Conservation (phyloP, 2,888 invertebrate genomes). For the Plutella xylostella region DNA sequence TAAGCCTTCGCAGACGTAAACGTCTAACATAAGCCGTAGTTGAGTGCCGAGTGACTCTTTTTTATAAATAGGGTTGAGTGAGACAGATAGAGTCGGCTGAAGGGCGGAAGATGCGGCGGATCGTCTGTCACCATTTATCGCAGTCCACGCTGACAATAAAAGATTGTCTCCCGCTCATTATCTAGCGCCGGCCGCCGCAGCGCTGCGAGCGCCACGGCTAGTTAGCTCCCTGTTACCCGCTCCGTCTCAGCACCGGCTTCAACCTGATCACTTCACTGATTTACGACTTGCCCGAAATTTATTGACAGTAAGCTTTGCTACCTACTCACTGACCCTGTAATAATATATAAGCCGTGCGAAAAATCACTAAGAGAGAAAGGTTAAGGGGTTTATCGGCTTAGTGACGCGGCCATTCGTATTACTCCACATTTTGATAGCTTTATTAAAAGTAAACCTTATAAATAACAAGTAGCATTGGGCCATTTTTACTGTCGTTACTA, state of each 20-base stretch:
- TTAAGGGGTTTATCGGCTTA: no score
- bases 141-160: constrained; percentile 54
- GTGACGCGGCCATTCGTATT: no score
- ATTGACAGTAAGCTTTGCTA: constrained; percentile 16
- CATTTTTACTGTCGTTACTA: no score
- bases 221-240: constrained; percentile 37
- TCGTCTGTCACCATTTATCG: constrained; percentile 63
- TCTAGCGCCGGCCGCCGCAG: constrained; percentile 21
- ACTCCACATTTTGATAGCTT: no score
- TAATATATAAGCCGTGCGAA: not conserved
- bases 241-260: constrained; percentile 19
- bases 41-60: constrained; percentile 26
- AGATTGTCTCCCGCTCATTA: constrained; percentile 51
- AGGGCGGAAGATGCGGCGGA: constrained; percentile 41
- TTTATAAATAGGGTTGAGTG: constrained; percentile 35
- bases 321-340: constrained; percentile 1
- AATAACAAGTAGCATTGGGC: no score
- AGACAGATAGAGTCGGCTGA: constrained; percentile 39
- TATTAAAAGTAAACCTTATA: no score
- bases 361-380: no score
- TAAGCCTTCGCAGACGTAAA: constrained; percentile 26
- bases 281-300: constrained; percentile 25
- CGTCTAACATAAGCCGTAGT: constrained; percentile 28
- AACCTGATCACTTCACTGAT: constrained; percentile 14
- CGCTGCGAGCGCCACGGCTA: constrained; percentile 29